Conservation (phyloP, 2,113 vertebrate genomes). For the Turdus rufiventris region DNA sequence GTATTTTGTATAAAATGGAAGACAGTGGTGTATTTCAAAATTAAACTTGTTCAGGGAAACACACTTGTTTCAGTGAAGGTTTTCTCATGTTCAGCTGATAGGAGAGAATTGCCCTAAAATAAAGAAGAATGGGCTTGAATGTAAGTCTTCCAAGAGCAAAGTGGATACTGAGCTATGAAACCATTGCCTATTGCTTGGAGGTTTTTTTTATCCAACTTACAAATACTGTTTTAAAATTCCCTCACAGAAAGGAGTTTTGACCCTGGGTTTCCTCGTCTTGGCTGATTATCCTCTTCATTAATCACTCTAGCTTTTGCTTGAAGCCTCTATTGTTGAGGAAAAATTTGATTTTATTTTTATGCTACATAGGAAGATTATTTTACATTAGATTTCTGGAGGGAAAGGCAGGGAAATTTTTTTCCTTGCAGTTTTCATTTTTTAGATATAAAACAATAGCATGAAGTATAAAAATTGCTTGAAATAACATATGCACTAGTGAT, state of each 20-base stretch:
- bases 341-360: neutral
- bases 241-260: neutral
- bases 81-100: neutral
- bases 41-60: neutral
- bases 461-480: slow-evolving; percentile 31
- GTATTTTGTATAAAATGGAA: neutral
- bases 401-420: neutral
- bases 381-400: neutral
- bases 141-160: neutral
- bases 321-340: neutral
- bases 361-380: neutral
- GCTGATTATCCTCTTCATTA: neutral
- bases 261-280: neutral
- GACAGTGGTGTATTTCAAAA: neutral
- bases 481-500: slow-evolving; percentile 11
- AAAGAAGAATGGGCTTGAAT: neutral
- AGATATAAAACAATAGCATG: neutral
- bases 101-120: neutral
- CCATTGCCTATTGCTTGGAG: neutral
- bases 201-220: neutral
- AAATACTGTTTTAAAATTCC: neutral
- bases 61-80: neutral
- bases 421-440: neutral
- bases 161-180: neutral
- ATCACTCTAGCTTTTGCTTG: neutral